phyloP scores from a whole-genome alignment of 1,140 invertebrate genomes.

The Octopus bimaculoides region DNA sequence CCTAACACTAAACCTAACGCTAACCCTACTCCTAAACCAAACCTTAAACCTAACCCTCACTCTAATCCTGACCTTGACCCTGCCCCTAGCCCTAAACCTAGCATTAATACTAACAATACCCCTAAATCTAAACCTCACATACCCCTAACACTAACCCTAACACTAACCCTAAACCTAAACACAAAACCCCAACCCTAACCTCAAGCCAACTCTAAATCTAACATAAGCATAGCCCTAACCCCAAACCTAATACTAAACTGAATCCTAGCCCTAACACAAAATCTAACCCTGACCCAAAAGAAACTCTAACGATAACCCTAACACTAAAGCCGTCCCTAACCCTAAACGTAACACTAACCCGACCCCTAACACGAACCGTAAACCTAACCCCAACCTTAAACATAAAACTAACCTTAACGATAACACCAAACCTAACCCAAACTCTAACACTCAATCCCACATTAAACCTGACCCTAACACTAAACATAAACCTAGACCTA shows the following conservation, averaged over 20 bases:
- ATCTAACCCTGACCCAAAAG: not conserved
- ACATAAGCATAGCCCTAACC: not conserved
- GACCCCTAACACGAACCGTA: not conserved
- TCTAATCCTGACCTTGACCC: not conserved
- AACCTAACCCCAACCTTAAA: not conserved
- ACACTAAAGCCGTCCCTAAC: not conserved
- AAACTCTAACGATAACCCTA: not conserved
- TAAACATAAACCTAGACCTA: not conserved
- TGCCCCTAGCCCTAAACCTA: not conserved
- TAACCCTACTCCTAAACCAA: not conserved
- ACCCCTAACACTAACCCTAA: conserved; percentile 10
- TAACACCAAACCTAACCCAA: not conserved
- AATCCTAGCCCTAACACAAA: not conserved
- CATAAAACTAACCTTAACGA: not conserved
- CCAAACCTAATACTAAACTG: not conserved
- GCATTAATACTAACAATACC: not conserved
- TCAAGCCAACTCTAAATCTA: not conserved
- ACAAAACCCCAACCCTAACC: not conserved
- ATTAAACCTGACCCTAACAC: not conserved
- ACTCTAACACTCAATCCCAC: not conserved
- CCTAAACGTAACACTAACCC: not conserved
- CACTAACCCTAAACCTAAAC: not conserved
- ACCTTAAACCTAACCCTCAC: not conserved
- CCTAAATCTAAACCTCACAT: conserved; percentile 12
- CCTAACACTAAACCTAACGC: not conserved